Base-by-base conservation (phyloP, 2,113 vertebrate species). In the Cyprichromis sp. region DNA sequence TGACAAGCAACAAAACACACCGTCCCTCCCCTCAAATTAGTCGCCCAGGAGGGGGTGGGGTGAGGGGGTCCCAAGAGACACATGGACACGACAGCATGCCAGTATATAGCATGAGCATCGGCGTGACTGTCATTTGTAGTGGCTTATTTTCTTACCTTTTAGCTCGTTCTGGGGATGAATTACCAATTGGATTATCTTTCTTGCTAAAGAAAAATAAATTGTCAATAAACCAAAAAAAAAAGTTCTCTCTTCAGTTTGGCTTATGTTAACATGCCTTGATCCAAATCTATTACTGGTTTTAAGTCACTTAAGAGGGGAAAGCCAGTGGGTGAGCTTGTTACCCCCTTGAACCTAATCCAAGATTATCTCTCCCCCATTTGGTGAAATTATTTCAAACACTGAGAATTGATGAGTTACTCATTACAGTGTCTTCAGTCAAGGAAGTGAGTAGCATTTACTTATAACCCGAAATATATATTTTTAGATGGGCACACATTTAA, bases 1-100 rank as follows among this genome's bases (percentile, higher is more conserved):
- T 98, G 98, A 98, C 98, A 98, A 97, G 97, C 97, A 98, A 98
- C 98, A 99, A 98, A 99, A 99, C 98, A 98, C 97, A 97, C 97
- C 96, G 97, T 97, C 97, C 98, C 98, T 97, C 99, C 98, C 98
- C 97, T 98, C 97, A 98, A 98, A 99, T 99, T 99, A 99, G 97
- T 97, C 97, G 96, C 95, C 96, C 97, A 97, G 97, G 97, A 97
- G 97, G 97, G 97, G 97, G 88, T 80, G 93, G 90, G 93, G 92
- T 89, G 86, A 92, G 88, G 97, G 97, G 97, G 96, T 97, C 96
- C 97, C 97, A 97, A 97, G 97, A 98, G 97, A 97, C 97, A 95
- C 97, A 97, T 96, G 97, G 97, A 97, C 96, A 97, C 97, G 97
- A 97, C 96, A 95, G 92, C 89, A 79, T 90, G 92, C 89, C 91